Evolutionary conservation across 1,140 invertebrate genomes (phyloP).

Genomic region (Harpegnathos saltator): DNA sequence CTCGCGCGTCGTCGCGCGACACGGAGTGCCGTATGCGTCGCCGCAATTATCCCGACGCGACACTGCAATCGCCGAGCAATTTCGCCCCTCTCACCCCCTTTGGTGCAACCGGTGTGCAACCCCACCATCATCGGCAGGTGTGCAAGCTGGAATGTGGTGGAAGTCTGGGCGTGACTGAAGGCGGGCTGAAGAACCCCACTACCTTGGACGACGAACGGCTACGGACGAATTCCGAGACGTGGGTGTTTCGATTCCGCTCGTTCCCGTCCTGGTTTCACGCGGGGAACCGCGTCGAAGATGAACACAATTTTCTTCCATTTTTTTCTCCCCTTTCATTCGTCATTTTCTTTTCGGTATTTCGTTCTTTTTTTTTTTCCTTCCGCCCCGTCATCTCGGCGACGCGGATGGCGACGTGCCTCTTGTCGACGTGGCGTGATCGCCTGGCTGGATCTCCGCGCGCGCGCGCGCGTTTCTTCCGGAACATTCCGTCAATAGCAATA

Average conservation of each 20-base stretch:
- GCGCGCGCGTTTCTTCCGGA: conserved; percentile 32
- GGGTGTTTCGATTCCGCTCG: conserved; percentile 63
- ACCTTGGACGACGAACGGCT: conserved; percentile 17
- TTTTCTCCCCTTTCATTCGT: not conserved
- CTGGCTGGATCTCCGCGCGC: conserved; percentile 15
- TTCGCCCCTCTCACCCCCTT: conserved; percentile 25
- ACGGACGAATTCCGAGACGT: conserved; percentile 43
- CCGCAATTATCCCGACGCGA: conserved; percentile 49
- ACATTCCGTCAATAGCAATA: conserved; percentile 23
- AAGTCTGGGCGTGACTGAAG: conserved; percentile 71
- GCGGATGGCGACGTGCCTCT: conserved; percentile 1
- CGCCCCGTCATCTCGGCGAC: not conserved
- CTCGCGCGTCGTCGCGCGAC: not conserved
- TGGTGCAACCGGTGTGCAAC: conserved; percentile 32
- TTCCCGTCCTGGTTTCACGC: conserved; percentile 5
- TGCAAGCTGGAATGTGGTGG: conserved; percentile 5
- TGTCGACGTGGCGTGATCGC: not conserved
- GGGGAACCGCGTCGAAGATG: conserved; percentile 5
- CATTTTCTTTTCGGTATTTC: not conserved
- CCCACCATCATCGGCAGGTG: conserved; percentile 60
- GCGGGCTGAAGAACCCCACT: conserved; percentile 62
- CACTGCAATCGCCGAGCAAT: conserved; percentile 46
- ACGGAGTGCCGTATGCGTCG: not conserved
- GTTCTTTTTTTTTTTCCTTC: conserved; percentile 5
- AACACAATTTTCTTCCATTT: conserved; percentile 26